phyloP scores from a whole-genome alignment of 2,113 vertebrate species.

The Brachirus orientalis region DNA sequence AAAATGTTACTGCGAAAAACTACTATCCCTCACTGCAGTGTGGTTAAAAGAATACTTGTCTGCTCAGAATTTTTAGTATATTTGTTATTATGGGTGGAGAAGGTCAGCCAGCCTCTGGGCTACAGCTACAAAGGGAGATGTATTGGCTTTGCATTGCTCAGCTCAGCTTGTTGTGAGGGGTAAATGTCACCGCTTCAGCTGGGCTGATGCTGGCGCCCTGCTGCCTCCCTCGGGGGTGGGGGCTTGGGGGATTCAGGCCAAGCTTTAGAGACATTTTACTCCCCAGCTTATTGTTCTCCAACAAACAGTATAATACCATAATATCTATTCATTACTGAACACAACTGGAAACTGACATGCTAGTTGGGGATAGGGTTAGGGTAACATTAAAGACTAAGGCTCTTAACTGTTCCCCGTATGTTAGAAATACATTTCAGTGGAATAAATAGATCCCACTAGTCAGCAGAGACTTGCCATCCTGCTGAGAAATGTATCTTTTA shows the following conservation, averaged over 20 bases:
- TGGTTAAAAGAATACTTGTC: background rate
- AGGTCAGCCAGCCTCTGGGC: constrained; percentile 56
- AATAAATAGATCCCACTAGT: constrained; percentile 20
- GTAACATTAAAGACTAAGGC: background rate
- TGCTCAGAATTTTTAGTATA: constrained; percentile 15
- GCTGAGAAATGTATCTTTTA: background rate
- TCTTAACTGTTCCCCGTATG: background rate
- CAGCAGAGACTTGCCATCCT: background rate
- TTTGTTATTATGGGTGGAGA: constrained; percentile 40
- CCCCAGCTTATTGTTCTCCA: constrained; percentile 20
- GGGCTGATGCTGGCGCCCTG: constrained; percentile 38
- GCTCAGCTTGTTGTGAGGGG: constrained; percentile 49
- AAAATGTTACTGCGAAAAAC: constrained; percentile 2
- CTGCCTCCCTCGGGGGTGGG: constrained; percentile 42
- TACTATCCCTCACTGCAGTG: background rate
- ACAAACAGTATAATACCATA: constrained; percentile 9
- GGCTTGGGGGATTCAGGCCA: constrained; percentile 27
- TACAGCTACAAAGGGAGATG: constrained; percentile 31
- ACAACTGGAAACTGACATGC: constrained; percentile 17
- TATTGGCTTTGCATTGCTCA: constrained; percentile 53
- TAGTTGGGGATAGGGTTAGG: background rate
- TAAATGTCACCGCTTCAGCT: constrained; percentile 67
- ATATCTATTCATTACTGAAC: constrained; percentile 26
- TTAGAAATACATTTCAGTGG: constrained; percentile 7
- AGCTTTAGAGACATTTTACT: constrained; percentile 45